Evolutionary conservation across 2,888 invertebrate genomes (phyloP), one percentile per base, ranked within the genome.

Genomic region (Drosophila pullipes): DNA sequence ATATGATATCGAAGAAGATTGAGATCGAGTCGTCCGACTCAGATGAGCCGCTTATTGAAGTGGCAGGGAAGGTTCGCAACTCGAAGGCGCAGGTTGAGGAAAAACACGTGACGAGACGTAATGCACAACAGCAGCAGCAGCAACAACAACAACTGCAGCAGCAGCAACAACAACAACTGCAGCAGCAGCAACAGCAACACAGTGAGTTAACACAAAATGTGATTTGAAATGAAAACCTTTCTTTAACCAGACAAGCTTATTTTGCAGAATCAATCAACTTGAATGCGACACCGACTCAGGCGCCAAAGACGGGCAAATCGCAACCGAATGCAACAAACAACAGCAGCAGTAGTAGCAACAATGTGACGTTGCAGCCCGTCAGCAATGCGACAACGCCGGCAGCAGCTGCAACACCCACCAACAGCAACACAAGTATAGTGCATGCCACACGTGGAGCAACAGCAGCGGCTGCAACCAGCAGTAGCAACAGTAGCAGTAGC

Each of bases 11-110:
- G 16, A 90, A 85, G 25, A 90, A 91, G 55, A 69, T 87, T 22
- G 95, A 95, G 91, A 82, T 86, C 6, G 97, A 97, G 85, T 95
- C 95, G 69, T 97, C 97, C 60, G 97, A 97, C 91, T 96, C 96
- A 78, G 97, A 97, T 92, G 97, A 97, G 93, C 97, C 97, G 66
- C 94, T 97, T 70, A 96, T 96, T 78, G 96, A 96, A 89, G 94
- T 95, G 60, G 94, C 95, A 22, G 95, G 96, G 83, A 93, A 97
- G 94, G 95, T 96, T 93, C 94, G 96, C 61, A 92, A 90, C 66
- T 93, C 93, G 0, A 93, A 93, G 81, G 85, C 81, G 10, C 83
- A 78, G 31, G 81, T 85, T 31, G 81, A 79, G 35, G 79, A 80
- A 30, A 79, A 76, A 18, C 79, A 79, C 30, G 54, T 72, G 10